These are phyloP conservation scores for Euthynnus affinis DNA, from an alignment of 2,797 vertebrate species.

Conservation along the genomic window DNA sequence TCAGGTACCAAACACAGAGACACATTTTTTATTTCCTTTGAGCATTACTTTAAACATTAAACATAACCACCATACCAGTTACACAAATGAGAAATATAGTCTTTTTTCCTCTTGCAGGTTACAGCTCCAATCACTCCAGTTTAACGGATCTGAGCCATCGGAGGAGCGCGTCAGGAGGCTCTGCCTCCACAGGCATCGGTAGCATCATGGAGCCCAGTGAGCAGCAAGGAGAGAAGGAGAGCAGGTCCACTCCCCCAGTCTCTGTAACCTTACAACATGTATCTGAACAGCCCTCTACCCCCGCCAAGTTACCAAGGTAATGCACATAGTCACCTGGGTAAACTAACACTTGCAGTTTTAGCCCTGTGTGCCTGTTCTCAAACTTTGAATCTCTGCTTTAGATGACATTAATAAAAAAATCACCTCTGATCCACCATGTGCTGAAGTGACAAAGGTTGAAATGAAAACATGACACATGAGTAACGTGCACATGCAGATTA, in stretches of 20 bases:
- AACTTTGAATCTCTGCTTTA: neutral
- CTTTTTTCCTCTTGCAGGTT: too few relatives aligned
- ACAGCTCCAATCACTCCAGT: conserved; percentile 94
- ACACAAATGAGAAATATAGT: neutral
- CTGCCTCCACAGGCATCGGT: conserved; percentile 91
- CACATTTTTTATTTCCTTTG: neutral
- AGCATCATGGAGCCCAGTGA: conserved; percentile 91
- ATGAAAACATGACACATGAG: neutral
- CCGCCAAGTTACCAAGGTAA: conserved; percentile 87
- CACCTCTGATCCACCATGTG: neutral
- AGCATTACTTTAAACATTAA: neutral
- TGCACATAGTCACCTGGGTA: neutral
- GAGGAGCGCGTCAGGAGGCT: conserved; percentile 90
- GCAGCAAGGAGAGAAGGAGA: conserved; percentile 79
- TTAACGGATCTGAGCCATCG: conserved; percentile 92
- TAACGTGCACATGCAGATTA: neutral
- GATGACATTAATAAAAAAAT: neutral
- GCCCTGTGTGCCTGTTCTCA: neutral
- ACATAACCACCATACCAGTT: neutral
- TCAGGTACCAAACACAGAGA: conserved; percentile 87
- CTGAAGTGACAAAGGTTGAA: neutral
- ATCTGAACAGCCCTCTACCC: conserved; percentile 67
- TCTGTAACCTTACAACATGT: conserved; percentile 33
- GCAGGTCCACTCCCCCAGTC: conserved; percentile 63
- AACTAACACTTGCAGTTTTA: neutral